These are phyloP conservation scores for Parasteatoda tepidariorum DNA, from an alignment of 1,140 invertebrate genomes.

Conservation along the genomic window DNA sequence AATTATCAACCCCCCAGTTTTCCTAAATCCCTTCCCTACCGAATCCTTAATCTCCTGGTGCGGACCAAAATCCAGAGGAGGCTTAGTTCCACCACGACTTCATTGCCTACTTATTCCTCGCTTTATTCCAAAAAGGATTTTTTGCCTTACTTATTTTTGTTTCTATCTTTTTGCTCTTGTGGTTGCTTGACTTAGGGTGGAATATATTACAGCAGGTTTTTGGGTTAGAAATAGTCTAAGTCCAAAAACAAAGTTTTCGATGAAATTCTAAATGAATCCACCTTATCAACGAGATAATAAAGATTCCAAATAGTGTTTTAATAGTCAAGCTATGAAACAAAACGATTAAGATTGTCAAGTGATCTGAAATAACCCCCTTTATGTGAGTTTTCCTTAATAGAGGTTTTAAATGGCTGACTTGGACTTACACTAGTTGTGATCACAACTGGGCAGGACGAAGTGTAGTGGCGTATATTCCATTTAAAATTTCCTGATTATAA, in stretches of 20 bases:
- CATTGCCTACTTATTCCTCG: constrained; percentile 58
- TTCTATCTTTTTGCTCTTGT: neutral
- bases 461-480: constrained; percentile 32
- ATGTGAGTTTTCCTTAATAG: too few species aligned
- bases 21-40: constrained; percentile 16
- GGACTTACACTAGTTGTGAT: too few species aligned
- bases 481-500: neutral
- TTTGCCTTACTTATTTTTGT: constrained; percentile 15
- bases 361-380: too few species aligned
- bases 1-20: constrained; percentile 37
- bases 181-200: constrained; percentile 38
- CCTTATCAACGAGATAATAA: too few species aligned
- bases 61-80: constrained; percentile 37
- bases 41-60: constrained; percentile 46
- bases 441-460: neutral
- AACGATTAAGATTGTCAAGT: too few species aligned
- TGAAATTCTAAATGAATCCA: too few species aligned
- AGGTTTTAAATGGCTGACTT: too few species aligned
- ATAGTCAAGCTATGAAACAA: too few species aligned
- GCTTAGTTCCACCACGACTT: constrained; percentile 55
- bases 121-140: constrained; percentile 35
- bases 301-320: too few species aligned
- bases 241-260: too few species aligned
- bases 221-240: too few species aligned
- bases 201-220: constrained; percentile 56